Conservation (phyloP, 2,113 vertebrate genomes). For the Odontophorus gujanensis region DNA sequence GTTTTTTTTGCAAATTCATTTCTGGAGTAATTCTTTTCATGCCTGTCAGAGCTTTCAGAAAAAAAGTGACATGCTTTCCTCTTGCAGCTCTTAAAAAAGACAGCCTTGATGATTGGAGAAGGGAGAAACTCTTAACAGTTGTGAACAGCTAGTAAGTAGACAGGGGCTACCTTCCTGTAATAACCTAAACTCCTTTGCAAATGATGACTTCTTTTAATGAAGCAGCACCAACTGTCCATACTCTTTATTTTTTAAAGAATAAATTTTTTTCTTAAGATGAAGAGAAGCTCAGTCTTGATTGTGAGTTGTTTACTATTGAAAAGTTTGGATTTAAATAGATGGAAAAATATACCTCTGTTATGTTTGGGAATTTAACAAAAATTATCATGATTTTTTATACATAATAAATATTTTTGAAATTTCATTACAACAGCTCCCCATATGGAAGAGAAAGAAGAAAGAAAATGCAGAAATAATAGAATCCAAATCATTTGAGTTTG, state of each 20-base stretch:
- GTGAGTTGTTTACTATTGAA: not conserved
- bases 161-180: not conserved
- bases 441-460: not conserved
- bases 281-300: not conserved
- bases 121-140: not conserved
- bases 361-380: not conserved
- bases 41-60: not conserved
- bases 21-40: not conserved
- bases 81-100: not conserved
- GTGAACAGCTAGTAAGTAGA: constrained; percentile 10
- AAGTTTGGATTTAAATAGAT: not conserved
- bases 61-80: not conserved
- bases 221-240: not conserved
- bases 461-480: not conserved
- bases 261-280: not conserved
- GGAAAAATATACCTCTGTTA: not conserved
- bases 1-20: not conserved
- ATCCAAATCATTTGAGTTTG: too few relatives aligned
- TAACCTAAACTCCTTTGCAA: not conserved
- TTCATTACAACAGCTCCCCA: not conserved
- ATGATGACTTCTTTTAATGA: not conserved
- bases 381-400: not conserved
- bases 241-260: not conserved
- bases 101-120: not conserved
- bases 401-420: not conserved